Conservation (phyloP, 2,113 vertebrate species). For the Irena cyanogastra region DNA sequence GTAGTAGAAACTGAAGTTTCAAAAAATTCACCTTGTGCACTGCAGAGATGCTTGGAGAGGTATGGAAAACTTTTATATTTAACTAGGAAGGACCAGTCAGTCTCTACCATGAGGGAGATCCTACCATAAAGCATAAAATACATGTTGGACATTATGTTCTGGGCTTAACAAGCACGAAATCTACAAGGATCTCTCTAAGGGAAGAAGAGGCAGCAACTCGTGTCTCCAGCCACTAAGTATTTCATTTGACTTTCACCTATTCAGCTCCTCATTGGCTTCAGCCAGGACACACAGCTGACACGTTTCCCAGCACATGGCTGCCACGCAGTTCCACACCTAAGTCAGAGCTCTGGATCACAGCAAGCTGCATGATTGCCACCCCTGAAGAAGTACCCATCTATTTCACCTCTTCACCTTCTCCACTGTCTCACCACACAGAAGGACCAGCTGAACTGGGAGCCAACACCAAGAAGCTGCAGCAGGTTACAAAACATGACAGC, state of each 20-base stretch:
- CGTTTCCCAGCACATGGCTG: fast-evolving
- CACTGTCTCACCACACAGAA: fast-evolving
- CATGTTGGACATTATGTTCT: neutral
- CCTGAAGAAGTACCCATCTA: fast-evolving
- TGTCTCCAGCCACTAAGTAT: neutral
- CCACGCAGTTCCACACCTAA: fast-evolving
- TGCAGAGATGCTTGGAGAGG: neutral
- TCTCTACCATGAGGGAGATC: neutral
- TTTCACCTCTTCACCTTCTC: neutral
- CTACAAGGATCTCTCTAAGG: neutral
- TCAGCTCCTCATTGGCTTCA: neutral
- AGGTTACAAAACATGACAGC: neutral
- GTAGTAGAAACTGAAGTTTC: neutral
- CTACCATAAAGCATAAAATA: neutral
- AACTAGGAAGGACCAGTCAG: neutral
- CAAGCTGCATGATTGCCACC: fast-evolving
- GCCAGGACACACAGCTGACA: neutral
- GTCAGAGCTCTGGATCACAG: neutral
- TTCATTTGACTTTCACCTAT: neutral
- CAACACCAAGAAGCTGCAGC: neutral
- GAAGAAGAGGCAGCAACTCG: neutral
- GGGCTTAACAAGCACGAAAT: neutral
- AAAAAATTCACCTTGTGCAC: neutral
- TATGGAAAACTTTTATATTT: neutral
- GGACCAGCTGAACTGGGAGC: neutral